Evolutionary conservation across 2,888 invertebrate species (phyloP).

Genomic region (Xylota sylvarum): DNA sequence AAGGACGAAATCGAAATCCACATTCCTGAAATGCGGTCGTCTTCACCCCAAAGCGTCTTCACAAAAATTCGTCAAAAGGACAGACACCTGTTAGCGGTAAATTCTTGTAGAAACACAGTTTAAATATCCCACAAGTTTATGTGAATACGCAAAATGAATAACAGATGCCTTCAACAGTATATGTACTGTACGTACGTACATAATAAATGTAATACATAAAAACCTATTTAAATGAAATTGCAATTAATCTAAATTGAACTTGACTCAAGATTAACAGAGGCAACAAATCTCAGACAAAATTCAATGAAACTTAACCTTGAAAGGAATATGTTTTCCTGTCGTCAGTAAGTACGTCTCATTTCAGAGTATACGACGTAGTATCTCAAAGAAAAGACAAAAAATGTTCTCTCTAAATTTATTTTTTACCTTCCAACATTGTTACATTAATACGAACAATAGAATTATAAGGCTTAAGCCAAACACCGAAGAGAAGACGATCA

Average conservation of each 20-base stretch:
- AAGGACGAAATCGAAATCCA: too few relatives aligned
- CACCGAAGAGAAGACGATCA: neutral
- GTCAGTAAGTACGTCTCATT: neutral
- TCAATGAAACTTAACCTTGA: neutral
- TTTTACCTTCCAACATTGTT: neutral
- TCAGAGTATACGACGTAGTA: neutral
- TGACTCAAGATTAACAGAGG: neutral
- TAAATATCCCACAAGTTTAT: too few relatives aligned
- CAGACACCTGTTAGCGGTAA: too few relatives aligned
- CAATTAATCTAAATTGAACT: neutral
- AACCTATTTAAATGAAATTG: neutral
- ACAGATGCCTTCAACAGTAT: too few relatives aligned
- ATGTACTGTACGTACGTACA: too few relatives aligned
- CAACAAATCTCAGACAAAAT: neutral
- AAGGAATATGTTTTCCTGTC: neutral
- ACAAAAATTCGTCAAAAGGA: too few relatives aligned
- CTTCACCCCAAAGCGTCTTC: too few relatives aligned
- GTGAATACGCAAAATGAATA: too few relatives aligned
- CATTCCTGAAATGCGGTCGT: too few relatives aligned
- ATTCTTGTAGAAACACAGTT: too few relatives aligned
- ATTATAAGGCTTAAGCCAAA: slow-evolving; percentile 22
- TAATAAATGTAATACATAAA: too few relatives aligned
- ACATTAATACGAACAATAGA: slow-evolving; percentile 23
- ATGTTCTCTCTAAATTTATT: neutral
- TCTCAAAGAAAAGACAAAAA: neutral